Percentiles rank a stretch among this genome's conserved stretches.
phyloP scores from a whole-genome alignment of 2,113 vertebrate species.

The Caretta caretta region DNA sequence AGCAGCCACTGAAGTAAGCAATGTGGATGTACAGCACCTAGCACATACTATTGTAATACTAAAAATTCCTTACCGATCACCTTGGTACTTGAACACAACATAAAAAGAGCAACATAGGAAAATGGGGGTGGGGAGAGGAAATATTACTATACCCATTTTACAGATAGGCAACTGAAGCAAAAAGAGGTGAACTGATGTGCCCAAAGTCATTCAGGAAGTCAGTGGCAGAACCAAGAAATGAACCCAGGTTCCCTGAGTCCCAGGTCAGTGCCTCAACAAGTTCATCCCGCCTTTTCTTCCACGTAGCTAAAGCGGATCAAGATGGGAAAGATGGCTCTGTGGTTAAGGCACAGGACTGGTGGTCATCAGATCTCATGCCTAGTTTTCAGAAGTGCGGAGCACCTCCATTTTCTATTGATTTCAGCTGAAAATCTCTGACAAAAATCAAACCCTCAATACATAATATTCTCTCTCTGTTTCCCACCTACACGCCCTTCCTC shows the following conservation, averaged over 20 bases:
- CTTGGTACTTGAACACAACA: not conserved
- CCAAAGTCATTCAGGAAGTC: fast-evolving
- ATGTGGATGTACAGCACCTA: not conserved
- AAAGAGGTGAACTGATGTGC: fast-evolving
- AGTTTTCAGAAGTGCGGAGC: not conserved
- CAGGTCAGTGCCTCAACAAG: fast-evolving
- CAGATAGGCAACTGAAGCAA: not conserved
- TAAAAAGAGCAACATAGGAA: fast-evolving
- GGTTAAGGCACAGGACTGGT: not conserved
- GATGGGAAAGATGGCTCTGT: fast-evolving
- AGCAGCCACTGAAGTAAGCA: not conserved
- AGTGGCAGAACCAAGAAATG: not conserved
- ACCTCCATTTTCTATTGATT: not conserved
- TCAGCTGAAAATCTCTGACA: not conserved
- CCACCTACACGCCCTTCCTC: not conserved
- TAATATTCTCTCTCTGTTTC: not conserved
- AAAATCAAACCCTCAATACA: not conserved
- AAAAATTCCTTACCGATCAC: not conserved
- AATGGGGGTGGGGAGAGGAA: not conserved
- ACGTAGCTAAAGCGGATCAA: not conserved
- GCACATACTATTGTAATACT: not conserved
- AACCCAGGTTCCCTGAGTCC: not conserved
- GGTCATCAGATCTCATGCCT: not conserved
- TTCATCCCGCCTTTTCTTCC: not conserved
- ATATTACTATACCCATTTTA: not conserved